Percentiles rank a stretch among this genome's conserved stretches.
Conservation (phyloP, 64 coral and sea anemone genomes). For the Porites lutea region DNA sequence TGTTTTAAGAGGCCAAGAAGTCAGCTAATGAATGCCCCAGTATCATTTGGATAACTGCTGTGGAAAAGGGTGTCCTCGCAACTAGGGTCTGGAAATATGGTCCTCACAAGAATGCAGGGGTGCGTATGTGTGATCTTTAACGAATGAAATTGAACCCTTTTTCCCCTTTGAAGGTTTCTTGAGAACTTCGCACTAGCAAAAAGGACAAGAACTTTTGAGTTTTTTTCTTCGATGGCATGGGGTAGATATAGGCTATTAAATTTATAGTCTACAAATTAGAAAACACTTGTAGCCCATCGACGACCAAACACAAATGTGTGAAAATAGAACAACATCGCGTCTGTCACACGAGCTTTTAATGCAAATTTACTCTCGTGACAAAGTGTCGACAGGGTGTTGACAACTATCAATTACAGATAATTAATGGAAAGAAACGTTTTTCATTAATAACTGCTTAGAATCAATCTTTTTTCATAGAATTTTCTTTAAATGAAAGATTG, state of each 20-base stretch:
- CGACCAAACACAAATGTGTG: background rate
- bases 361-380: conserved; percentile 1
- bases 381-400: background rate
- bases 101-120: no score
- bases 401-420: conserved; percentile 7
- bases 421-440: no score
- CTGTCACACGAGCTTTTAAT: background rate
- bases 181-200: background rate
- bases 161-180: no score
- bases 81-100: no score
- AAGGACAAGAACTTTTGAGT: background rate
- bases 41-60: no score
- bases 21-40: no score
- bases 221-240: background rate
- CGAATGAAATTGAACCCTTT: background rate
- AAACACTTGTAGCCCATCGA: background rate
- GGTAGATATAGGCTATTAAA: background rate
- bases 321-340: background rate
- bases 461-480: no score
- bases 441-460: no score
- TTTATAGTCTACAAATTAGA: background rate
- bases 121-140: background rate
- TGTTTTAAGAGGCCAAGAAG: no score
- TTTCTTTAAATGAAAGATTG: no score
- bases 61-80: no score